phyloP scores from a whole-genome alignment of 2,797 vertebrate species.

The Eutrigla gurnardus region DNA sequence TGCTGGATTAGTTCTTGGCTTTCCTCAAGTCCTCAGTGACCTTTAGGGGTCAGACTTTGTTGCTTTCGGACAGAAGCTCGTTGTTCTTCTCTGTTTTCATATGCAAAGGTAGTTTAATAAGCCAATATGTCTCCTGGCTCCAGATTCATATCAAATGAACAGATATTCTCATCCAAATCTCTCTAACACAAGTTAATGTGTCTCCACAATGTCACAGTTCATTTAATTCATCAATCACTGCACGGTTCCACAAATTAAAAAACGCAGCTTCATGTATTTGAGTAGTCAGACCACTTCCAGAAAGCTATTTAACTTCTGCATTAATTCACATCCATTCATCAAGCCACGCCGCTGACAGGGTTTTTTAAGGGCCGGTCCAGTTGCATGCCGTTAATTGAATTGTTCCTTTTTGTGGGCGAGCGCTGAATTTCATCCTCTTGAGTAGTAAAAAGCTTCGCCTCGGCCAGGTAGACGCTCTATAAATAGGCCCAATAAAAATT shows the following conservation, averaged over 20 bases:
- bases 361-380: slow-evolving; percentile 48
- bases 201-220: neutral
- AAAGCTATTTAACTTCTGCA: slow-evolving; percentile 41
- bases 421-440: slow-evolving; percentile 36
- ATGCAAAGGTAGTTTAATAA: neutral
- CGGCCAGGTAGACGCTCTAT: slow-evolving; percentile 52
- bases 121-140: neutral
- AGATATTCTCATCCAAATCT: neutral
- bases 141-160: neutral
- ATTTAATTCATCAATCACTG: neutral
- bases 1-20: neutral
- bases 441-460: slow-evolving; percentile 49
- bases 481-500: slow-evolving; percentile 69
- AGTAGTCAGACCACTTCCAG: slow-evolving; percentile 41
- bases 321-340: slow-evolving; percentile 48
- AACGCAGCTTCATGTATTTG: neutral
- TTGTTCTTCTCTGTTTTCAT: neutral
- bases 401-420: slow-evolving; percentile 31
- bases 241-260: slow-evolving; percentile 12
- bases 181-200: neutral
- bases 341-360: slow-evolving; percentile 30
- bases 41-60: neutral
- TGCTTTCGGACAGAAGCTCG: neutral
- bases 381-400: slow-evolving; percentile 62
- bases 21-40: rapidly evolving